phyloP scores from a whole-genome alignment of 2,888 invertebrate genomes.

The Epirrita christyi region DNA sequence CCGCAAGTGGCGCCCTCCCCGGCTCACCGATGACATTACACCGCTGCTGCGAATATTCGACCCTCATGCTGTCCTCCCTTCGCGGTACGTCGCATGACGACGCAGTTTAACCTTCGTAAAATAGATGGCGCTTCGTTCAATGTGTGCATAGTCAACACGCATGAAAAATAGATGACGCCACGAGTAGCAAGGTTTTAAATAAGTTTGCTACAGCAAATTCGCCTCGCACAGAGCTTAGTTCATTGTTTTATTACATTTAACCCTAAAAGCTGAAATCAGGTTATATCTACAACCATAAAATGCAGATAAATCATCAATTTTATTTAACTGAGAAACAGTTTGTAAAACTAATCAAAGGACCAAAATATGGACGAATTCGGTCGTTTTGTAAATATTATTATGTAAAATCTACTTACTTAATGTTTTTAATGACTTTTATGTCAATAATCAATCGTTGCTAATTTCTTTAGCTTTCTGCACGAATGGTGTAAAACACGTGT shows the following conservation, averaged over 20 bases:
- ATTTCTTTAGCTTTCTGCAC: not conserved
- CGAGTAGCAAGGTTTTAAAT: slow-evolving; percentile 35
- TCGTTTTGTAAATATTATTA: slow-evolving; percentile 28
- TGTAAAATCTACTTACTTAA: slow-evolving; percentile 4
- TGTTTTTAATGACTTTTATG: not conserved
- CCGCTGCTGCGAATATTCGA: slow-evolving; percentile 91
- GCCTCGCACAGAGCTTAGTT: slow-evolving; percentile 32
- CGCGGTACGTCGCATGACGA: slow-evolving; percentile 80
- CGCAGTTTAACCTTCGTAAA: slow-evolving; percentile 49
- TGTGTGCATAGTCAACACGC: slow-evolving; percentile 60
- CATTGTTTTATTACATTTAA: slow-evolving; percentile 30
- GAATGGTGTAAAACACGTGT: not conserved
- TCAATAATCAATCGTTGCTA: too few species aligned
- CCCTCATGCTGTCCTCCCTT: slow-evolving; percentile 86
- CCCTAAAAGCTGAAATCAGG: slow-evolving; percentile 12
- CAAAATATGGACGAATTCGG: slow-evolving; percentile 29
- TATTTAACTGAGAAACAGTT: slow-evolving; percentile 2
- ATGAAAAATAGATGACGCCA: slow-evolving; percentile 69
- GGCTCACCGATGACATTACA: slow-evolving; percentile 91
- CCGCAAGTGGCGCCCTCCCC: slow-evolving; percentile 93
- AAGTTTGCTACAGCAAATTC: slow-evolving; percentile 12
- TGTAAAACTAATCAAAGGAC: slow-evolving; percentile 23
- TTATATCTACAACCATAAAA: slow-evolving; percentile 3
- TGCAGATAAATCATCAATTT: slow-evolving; percentile 6
- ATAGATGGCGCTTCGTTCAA: slow-evolving; percentile 76